Percentiles rank a stretch among this genome's conserved stretches.
Conservation (phyloP, 2,888 invertebrate genomes). For the Anoplius nigerrimus region DNA sequence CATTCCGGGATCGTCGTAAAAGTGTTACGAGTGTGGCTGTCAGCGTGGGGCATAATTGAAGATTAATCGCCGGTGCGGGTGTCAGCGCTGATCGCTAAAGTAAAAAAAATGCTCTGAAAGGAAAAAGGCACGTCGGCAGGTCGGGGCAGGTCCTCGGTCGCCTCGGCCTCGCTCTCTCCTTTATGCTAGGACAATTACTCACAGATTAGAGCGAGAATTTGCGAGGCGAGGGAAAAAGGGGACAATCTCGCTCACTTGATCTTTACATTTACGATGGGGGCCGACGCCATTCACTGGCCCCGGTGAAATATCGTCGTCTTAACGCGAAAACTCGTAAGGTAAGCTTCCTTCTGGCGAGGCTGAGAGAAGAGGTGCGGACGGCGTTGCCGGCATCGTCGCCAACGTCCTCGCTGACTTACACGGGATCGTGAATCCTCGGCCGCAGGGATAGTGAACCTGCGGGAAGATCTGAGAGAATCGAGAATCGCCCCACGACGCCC, state of each 20-base stretch:
- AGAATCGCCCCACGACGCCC: too few relatives aligned
- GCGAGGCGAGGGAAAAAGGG: conserved; percentile 60
- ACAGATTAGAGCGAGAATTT: conserved; percentile 73
- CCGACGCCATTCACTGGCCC: conserved; percentile 53
- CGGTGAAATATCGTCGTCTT: conserved; percentile 67
- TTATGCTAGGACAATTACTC: conserved; percentile 71
- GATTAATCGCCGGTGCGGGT: conserved; percentile 70
- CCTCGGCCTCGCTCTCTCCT: conserved; percentile 53
- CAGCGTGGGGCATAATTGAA: conserved; percentile 72
- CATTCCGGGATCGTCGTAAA: conserved; percentile 56
- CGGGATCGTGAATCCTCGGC: conserved; percentile 6
- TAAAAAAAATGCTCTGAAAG: conserved; percentile 55
- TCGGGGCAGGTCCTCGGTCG: conserved; percentile 58
- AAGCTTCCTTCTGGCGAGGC: conserved; percentile 19
- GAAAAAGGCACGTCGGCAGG: conserved; percentile 52
- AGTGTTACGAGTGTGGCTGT: conserved; percentile 69
- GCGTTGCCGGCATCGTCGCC: not conserved
- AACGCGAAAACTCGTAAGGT: conserved; percentile 58
- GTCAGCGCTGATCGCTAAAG: conserved; percentile 57
- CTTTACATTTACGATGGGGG: conserved; percentile 63
- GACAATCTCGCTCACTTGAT: conserved; percentile 64
- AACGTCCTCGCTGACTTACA: not conserved
- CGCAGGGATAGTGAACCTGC: conserved; percentile 10
- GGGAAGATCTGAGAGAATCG: not conserved
- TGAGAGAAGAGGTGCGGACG: conserved; percentile 18